A percentile compares a stretch with the other conserved stretches of the same genome.
These are phyloP conservation scores for Parnassius apollo DNA, from an alignment of 2,888 invertebrate genomes.

Conservation along the genomic window DNA sequence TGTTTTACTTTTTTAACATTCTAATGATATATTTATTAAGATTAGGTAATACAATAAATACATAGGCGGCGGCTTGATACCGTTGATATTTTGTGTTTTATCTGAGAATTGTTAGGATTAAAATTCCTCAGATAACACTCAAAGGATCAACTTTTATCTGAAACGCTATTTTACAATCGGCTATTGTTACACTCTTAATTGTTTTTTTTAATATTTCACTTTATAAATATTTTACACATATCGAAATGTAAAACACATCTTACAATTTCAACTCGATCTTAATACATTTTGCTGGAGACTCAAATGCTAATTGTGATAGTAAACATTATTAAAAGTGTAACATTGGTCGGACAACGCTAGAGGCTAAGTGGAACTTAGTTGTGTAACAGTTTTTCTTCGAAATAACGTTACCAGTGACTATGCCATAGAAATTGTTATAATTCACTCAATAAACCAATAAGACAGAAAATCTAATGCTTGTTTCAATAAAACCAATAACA, in stretches of 20 bases:
- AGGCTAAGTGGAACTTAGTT: slow-evolving; percentile 56
- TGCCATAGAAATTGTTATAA: slow-evolving; percentile 77
- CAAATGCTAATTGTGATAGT: background rate
- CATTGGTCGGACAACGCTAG: slow-evolving; percentile 40
- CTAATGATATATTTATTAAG: background rate
- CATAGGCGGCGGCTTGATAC: background rate
- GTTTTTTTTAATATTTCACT: background rate
- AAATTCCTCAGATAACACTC: slow-evolving; percentile 18
- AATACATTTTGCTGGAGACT: background rate
- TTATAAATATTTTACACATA: too few relatives aligned
- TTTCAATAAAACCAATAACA: background rate
- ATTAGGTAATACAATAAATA: background rate
- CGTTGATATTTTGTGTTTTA: slow-evolving; percentile 15
- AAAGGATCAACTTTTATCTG: slow-evolving; percentile 13
- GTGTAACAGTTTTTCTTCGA: slow-evolving; percentile 52
- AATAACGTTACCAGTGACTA: slow-evolving; percentile 76
- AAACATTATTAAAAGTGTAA: slow-evolving; percentile 12
- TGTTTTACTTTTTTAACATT: slow-evolving; percentile 8
- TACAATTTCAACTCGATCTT: background rate
- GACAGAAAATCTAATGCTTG: slow-evolving; percentile 32
- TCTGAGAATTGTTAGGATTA: slow-evolving; percentile 3
- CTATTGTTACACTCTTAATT: slow-evolving; percentile 14
- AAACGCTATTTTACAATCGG: slow-evolving; percentile 6
- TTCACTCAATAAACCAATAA: slow-evolving; percentile 71
- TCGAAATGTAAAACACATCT: too few relatives aligned